phyloP scores from a whole-genome alignment of 2,113 vertebrate genomes.

The Tylochromis polylepis region DNA sequence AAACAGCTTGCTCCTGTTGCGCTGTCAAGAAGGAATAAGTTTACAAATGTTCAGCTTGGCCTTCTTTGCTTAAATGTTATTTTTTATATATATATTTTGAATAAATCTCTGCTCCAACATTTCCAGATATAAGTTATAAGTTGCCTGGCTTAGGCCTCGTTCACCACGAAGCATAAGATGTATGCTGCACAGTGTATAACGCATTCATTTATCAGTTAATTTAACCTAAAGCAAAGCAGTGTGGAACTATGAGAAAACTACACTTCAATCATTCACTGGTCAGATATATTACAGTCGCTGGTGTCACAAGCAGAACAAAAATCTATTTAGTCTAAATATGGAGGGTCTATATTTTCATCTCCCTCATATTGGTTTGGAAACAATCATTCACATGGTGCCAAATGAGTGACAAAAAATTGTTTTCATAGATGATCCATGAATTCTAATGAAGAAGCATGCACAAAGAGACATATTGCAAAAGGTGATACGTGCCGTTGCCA shows the following conservation, averaged over 20 bases:
- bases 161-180: neutral
- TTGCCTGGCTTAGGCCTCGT: neutral
- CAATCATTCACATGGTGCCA: conserved; percentile 52
- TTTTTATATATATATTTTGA: neutral
- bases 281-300: neutral
- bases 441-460: conserved; percentile 63
- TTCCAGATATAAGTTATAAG: neutral
- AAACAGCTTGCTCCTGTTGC: conserved; percentile 71
- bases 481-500: conserved; percentile 61
- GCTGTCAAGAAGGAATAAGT: conserved; percentile 51
- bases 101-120: neutral
- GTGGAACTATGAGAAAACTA: neutral
- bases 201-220: neutral
- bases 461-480: conserved; percentile 54
- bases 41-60: conserved; percentile 45
- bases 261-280: neutral
- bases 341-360: conserved; percentile 29
- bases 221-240: neutral
- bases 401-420: conserved; percentile 58
- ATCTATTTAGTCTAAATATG: conserved; percentile 29
- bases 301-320: conserved; percentile 3
- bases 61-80: conserved; percentile 14
- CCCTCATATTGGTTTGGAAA: conserved; percentile 30
- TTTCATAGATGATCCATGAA: conserved; percentile 65
- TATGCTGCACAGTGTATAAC: neutral